phyloP scores from a whole-genome alignment of 1,140 invertebrate species.

The Helicoverpa armigera region DNA sequence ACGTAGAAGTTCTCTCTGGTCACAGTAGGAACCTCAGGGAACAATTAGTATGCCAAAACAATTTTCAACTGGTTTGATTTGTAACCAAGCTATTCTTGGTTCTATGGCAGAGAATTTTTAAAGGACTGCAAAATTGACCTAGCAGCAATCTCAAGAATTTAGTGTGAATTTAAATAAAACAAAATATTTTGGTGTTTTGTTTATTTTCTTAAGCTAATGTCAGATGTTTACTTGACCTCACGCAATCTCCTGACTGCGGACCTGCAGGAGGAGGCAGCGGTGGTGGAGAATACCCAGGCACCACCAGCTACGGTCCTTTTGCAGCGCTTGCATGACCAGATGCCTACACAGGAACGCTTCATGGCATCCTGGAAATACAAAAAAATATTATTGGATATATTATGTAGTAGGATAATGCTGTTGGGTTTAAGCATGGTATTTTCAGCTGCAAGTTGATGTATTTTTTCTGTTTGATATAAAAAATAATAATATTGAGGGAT shows the following conservation, averaged over 20 bases:
- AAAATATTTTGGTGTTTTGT: slow-evolving; percentile 64
- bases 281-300: slow-evolving; percentile 99
- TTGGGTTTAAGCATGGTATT: too few species aligned
- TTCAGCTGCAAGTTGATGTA: background rate
- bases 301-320: slow-evolving; percentile 98
- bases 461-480: too few species aligned
- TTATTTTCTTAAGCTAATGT: slow-evolving; percentile 79
- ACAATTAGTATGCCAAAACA: too few species aligned
- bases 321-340: slow-evolving; percentile 99
- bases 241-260: slow-evolving; percentile 98
- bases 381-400: background rate
- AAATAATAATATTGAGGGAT: too few species aligned
- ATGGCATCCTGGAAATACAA: slow-evolving; percentile 94
- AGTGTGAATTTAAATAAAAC: slow-evolving; percentile 58
- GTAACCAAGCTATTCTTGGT: too few species aligned
- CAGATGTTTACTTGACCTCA: slow-evolving; percentile 95
- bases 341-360: slow-evolving; percentile 98
- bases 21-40: too few species aligned
- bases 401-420: too few species aligned
- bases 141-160: too few species aligned
- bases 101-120: too few species aligned
- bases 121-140: too few species aligned
- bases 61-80: too few species aligned
- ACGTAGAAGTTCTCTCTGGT: too few species aligned
- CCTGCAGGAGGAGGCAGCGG: slow-evolving; percentile 97